Conservation (phyloP, 2,797 vertebrate species). For the Synanceia verrucosa region DNA sequence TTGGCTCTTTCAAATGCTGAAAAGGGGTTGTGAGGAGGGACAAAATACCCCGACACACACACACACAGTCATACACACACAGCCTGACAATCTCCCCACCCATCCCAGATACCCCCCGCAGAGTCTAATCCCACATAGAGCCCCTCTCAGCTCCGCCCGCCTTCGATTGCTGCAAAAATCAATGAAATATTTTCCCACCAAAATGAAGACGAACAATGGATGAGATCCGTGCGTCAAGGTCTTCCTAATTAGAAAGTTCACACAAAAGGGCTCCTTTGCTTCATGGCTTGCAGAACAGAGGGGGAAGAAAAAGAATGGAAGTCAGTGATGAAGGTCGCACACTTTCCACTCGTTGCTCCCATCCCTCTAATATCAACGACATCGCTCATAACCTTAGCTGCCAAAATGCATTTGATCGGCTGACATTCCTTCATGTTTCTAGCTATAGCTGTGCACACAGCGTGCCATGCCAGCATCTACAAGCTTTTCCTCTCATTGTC, state of each 20-base stretch:
- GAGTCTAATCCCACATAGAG: constrained; percentile 83
- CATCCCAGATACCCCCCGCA: constrained; percentile 74
- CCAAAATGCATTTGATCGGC: constrained; percentile 35
- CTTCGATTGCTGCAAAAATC: constrained; percentile 81
- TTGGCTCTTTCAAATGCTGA: constrained; percentile 58
- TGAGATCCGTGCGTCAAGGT: constrained; percentile 74
- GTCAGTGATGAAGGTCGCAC: constrained; percentile 72
- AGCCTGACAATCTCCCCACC: constrained; percentile 42
- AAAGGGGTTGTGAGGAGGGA: constrained; percentile 56
- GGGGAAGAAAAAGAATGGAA: constrained; percentile 31
- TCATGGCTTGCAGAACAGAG: constrained; percentile 45
- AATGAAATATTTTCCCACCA: constrained; percentile 88
- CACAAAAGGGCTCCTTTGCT: constrained; percentile 73
- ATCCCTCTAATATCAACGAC: constrained; percentile 60
- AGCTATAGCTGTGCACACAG: constrained; percentile 35
- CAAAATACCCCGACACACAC: constrained; percentile 3
- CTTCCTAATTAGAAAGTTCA: constrained; percentile 82
- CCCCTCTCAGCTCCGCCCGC: constrained; percentile 67
- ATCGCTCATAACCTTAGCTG: constrained; percentile 62
- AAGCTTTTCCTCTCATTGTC: constrained; percentile 50
- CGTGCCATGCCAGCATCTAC: constrained; percentile 40
- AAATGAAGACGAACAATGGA: constrained; percentile 80
- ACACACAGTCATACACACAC: constrained; percentile 9
- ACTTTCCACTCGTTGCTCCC: constrained; percentile 53
- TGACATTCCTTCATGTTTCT: constrained; percentile 41